Evolutionary conservation across 64 coral and sea anemone genomes (phyloP).

Genomic region (Platygyra sinensis): DNA sequence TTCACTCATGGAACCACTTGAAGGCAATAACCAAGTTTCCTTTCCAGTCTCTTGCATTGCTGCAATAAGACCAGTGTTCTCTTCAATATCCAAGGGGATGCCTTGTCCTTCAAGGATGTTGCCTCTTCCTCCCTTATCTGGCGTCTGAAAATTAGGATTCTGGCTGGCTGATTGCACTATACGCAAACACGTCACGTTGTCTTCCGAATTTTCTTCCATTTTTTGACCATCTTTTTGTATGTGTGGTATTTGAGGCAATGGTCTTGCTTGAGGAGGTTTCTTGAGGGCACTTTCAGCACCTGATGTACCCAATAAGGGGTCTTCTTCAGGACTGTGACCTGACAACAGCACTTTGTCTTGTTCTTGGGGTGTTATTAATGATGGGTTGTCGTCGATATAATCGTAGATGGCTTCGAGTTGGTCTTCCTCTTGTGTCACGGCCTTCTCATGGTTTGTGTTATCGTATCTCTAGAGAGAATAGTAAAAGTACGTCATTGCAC

Average conservation of each 20-base stretch:
- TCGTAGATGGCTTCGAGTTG: too few species aligned
- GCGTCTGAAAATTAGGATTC: neutral
- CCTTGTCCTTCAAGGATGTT: neutral
- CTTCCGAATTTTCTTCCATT: neutral
- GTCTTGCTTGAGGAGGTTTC: neutral
- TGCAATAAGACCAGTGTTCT: too few species aligned
- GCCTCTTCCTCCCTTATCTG: neutral
- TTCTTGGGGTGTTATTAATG: too few species aligned
- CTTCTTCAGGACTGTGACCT: neutral
- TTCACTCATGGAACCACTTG: too few species aligned
- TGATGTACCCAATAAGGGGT: neutral
- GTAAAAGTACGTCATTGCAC: too few species aligned
- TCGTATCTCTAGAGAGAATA: too few species aligned
- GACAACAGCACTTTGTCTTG: neutral
- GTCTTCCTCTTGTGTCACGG: too few species aligned
- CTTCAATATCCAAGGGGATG: too few species aligned
- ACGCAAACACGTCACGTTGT: neutral
- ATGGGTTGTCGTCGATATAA: too few species aligned
- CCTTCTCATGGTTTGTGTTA: too few species aligned
- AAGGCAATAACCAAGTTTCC: too few species aligned
- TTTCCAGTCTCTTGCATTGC: too few species aligned
- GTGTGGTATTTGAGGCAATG: neutral
- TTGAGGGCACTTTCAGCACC: neutral
- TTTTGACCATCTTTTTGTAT: neutral
- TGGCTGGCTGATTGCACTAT: neutral